A percentile compares a stretch with the other conserved stretches of the same genome.
Conservation (phyloP, 2,797 vertebrate species). For the Darevskia mixta region DNA sequence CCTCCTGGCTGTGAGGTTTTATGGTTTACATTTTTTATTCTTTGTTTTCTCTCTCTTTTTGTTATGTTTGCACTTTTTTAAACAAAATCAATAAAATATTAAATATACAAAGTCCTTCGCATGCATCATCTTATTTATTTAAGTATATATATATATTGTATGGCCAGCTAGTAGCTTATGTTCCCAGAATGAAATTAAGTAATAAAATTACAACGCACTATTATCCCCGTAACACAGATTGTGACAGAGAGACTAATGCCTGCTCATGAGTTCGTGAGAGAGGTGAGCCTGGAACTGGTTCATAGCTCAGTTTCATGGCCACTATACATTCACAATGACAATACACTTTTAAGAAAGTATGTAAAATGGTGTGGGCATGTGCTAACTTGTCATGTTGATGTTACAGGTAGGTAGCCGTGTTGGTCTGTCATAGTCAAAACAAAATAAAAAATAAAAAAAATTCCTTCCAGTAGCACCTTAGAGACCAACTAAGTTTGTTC, state of each 20-base stretch:
- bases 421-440: too few species aligned
- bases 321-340: background rate
- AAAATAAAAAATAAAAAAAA: too few species aligned
- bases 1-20: too few species aligned
- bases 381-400: background rate
- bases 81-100: too few species aligned
- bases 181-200: background rate
- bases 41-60: too few species aligned
- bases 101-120: background rate
- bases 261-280: background rate
- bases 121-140: background rate
- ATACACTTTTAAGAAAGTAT: background rate
- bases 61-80: too few species aligned
- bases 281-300: background rate
- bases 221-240: background rate
- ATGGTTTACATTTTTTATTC: too few species aligned
- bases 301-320: background rate
- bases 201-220: background rate
- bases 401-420: background rate
- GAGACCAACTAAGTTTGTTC: too few species aligned
- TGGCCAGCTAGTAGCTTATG: background rate
- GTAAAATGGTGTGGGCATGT: background rate
- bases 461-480: too few species aligned
- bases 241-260: background rate
- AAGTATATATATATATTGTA: background rate